Percentiles rank a stretch among this genome's conserved stretches.
Conservation (phyloP, 2,888 invertebrate genomes). For the Tenthredo notha region DNA sequence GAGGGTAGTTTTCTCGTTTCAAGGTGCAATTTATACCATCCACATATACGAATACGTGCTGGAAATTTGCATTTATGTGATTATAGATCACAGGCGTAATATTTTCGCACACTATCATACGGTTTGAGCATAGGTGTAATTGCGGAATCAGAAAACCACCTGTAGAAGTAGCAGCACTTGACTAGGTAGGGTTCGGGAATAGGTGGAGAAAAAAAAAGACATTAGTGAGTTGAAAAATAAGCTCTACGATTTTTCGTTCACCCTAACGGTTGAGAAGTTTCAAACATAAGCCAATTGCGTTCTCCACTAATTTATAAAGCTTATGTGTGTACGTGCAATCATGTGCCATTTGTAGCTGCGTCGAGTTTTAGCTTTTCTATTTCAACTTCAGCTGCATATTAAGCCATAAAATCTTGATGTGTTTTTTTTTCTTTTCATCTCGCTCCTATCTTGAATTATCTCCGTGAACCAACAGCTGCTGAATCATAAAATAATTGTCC, state of each 20-base stretch:
- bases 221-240: background rate
- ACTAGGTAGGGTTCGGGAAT: background rate
- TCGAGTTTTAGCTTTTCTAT: background rate
- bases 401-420: background rate
- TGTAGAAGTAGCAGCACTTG: background rate
- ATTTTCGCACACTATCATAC: background rate
- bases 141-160: conserved; percentile 3
- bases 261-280: background rate
- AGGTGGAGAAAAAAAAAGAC: background rate
- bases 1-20: background rate
- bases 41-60: background rate
- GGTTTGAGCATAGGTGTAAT: background rate
- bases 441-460: background rate
- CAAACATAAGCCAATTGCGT: background rate
- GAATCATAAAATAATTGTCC: background rate
- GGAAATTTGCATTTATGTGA: background rate
- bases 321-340: background rate
- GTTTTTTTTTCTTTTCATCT: too few species aligned
- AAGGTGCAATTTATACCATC: background rate
- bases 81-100: background rate
- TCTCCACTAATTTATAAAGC: background rate
- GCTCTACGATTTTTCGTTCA: background rate
- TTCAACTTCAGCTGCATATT: background rate
- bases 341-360: background rate
- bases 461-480: background rate